A percentile compares a stretch with the other conserved stretches of the same genome.
Conservation (phyloP, 64 coral and sea anemone species). For the Trachythela sp. region DNA sequence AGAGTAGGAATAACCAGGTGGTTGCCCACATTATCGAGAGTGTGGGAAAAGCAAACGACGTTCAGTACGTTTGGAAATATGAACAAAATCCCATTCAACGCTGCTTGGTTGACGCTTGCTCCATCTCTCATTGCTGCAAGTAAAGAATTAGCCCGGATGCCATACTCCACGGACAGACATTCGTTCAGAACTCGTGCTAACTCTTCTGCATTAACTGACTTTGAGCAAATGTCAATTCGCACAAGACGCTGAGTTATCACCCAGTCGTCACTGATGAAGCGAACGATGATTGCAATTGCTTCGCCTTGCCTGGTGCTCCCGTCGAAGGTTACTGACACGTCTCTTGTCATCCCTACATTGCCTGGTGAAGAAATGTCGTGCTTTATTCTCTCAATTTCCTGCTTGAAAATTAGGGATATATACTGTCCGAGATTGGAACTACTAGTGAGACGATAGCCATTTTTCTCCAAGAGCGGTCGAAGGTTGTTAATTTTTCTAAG, state of each 20-base stretch:
- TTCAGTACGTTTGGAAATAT: background rate
- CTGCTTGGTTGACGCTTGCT: background rate
- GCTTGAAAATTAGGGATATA: conserved; percentile 50
- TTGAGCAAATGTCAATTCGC: background rate
- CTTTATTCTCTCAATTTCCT: conserved; percentile 44
- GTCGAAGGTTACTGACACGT: conserved; percentile 39
- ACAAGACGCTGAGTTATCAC: background rate
- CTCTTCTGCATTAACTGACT: background rate
- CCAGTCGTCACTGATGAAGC: conserved; percentile 23
- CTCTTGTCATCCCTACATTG: conserved; percentile 53
- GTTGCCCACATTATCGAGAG: background rate
- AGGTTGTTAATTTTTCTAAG: conserved; percentile 54
- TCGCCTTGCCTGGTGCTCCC: conserved; percentile 52
- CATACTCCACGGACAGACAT: background rate
- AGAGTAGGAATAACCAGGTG: background rate
- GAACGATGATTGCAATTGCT: conserved; percentile 51
- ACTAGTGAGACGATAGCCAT: conserved; percentile 50
- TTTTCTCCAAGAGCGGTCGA: conserved; percentile 57
- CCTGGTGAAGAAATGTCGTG: conserved; percentile 53
- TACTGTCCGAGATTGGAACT: conserved; percentile 53
- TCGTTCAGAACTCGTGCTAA: background rate
- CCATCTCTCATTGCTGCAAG: background rate
- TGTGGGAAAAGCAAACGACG: background rate
- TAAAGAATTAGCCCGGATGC: background rate
- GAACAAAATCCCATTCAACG: background rate